Percentiles rank a stretch among this genome's conserved stretches.
Conservation (phyloP, 2,888 invertebrate genomes). For the Cryptocephalus primarius region DNA sequence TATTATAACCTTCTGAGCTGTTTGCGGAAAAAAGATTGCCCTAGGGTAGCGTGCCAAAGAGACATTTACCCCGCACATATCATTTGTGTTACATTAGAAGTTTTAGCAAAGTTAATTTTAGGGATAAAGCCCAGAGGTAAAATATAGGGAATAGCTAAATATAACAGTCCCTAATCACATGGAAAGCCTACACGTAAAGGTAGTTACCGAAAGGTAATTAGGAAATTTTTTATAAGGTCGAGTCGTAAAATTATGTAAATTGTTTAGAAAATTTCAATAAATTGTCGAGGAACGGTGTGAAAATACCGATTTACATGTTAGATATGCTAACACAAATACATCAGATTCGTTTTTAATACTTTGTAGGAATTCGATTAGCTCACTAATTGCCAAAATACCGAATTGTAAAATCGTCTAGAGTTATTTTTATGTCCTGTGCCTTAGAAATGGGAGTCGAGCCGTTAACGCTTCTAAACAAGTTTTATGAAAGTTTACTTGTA, state of each 20-base stretch:
- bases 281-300: not conserved
- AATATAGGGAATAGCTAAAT: conserved; percentile 14
- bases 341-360: too few species aligned
- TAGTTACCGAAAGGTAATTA: conserved; percentile 11
- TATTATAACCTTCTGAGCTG: too few species aligned
- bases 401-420: too few species aligned
- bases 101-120: conserved; percentile 17
- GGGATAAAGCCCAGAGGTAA: conserved; percentile 16
- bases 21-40: too few species aligned
- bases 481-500: too few species aligned
- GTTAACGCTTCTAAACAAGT: too few species aligned
- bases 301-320: not conserved
- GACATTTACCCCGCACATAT: conserved; percentile 18
- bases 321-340: not conserved
- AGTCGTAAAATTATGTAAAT: not conserved
- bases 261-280: not conserved
- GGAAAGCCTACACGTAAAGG: conserved; percentile 12
- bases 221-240: conserved; percentile 3
- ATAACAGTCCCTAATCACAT: conserved; percentile 15
- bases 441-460: too few species aligned
- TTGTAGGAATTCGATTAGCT: too few species aligned
- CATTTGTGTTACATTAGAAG: conserved; percentile 20
- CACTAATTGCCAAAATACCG: too few species aligned
- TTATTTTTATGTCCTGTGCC: too few species aligned
- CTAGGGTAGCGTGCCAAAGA: conserved; percentile 9